Evolutionary conservation across 1,140 invertebrate genomes (phyloP).

Genomic region (Conus ventricosus): DNA sequence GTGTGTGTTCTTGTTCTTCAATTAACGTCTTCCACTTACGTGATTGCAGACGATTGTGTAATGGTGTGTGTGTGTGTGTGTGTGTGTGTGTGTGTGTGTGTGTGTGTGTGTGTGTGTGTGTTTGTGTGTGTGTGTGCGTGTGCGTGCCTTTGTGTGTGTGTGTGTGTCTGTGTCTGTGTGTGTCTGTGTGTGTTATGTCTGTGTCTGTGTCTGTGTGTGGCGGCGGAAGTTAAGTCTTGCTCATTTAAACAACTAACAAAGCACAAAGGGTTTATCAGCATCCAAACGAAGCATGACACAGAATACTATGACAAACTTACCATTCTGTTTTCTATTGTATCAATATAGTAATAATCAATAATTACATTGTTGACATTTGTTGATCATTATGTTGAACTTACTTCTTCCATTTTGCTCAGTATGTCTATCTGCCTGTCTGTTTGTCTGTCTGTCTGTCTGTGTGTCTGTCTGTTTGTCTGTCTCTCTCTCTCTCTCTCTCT

Average conservation of each 20-base stretch:
- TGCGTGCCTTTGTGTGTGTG: too few relatives aligned
- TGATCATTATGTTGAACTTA: not conserved
- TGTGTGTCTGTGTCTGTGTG: too few relatives aligned
- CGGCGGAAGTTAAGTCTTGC: not conserved
- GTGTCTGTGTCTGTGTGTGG: not conserved
- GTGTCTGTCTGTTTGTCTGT: too few relatives aligned
- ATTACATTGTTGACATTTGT: not conserved
- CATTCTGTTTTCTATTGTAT: not conserved
- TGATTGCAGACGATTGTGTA: not conserved
- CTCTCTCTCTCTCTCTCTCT: too few relatives aligned
- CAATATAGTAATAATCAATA: too few relatives aligned
- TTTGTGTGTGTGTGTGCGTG: too few relatives aligned
- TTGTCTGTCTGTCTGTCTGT: too few relatives aligned
- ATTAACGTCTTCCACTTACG: not conserved
- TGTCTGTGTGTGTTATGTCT: too few relatives aligned
- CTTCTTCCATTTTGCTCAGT: too few relatives aligned
- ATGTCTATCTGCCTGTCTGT: too few relatives aligned
- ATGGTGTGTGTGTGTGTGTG: slow-evolving; percentile 11
- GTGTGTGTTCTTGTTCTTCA: not conserved
- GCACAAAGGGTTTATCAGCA: too few relatives aligned
- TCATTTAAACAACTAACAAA: too few relatives aligned
- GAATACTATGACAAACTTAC: not conserved
- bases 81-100: slow-evolving; percentile 22
- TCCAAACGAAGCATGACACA: not conserved
- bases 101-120: slow-evolving; percentile 16